phyloP scores from a whole-genome alignment of 2,888 invertebrate species.

The Zygothrica quintamaculata region DNA sequence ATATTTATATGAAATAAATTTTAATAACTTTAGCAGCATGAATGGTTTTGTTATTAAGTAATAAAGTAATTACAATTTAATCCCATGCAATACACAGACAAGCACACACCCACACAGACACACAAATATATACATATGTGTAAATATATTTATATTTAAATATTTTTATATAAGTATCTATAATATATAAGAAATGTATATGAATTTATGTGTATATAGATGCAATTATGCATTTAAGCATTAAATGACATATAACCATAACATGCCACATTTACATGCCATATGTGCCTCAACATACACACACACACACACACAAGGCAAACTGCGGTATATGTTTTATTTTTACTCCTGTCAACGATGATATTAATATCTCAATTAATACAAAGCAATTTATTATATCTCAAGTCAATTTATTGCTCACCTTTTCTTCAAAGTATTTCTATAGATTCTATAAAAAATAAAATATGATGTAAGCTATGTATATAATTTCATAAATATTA shows the following conservation, averaged over 20 bases:
- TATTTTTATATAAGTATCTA: conserved; percentile 1
- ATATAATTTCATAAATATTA: too few species aligned
- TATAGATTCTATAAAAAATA: too few species aligned
- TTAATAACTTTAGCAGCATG: conserved; percentile 75
- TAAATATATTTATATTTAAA: conserved; percentile 1
- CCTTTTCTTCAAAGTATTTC: too few species aligned
- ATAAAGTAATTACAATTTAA: conserved; percentile 79
- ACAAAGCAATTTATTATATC: too few species aligned
- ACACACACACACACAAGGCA: too few species aligned
- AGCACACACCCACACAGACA: conserved; percentile 24
- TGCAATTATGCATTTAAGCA: background rate
- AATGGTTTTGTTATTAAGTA: conserved; percentile 78
- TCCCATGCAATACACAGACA: conserved; percentile 56
- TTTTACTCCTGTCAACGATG: background rate
- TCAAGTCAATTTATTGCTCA: too few species aligned
- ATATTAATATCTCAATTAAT: too few species aligned
- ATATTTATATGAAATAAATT: conserved; percentile 16
- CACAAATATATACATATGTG: conserved; percentile 6
- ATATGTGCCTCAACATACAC: conserved; percentile 35
- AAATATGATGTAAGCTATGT: too few species aligned
- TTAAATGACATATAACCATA: background rate
- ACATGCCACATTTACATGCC: conserved; percentile 45
- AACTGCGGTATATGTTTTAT: conserved; percentile 15
- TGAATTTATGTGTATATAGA: conserved; percentile 25
- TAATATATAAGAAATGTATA: conserved; percentile 4